These are phyloP conservation scores for Zosterops japonicus DNA, from an alignment of 2,113 vertebrate species.

Conservation along the genomic window DNA sequence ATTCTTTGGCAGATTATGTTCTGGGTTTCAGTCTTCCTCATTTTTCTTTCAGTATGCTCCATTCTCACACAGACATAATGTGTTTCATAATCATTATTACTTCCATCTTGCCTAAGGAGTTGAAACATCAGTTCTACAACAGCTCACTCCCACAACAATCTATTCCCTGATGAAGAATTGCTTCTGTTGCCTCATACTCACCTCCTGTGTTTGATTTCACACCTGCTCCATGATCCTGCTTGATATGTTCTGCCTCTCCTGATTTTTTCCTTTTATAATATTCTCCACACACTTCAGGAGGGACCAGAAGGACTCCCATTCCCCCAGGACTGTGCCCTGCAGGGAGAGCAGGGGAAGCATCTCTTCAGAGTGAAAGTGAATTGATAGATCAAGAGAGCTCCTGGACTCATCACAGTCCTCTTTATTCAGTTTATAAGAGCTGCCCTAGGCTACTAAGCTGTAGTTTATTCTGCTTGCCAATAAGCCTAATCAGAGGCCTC, in stretches of 20 bases:
- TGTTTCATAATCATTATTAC: neutral
- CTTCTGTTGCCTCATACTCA: neutral
- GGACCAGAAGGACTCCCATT: neutral
- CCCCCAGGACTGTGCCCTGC: too few species aligned
- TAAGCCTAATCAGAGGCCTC: neutral
- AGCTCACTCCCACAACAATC: neutral
- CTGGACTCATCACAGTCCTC: neutral
- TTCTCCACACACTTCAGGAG: neutral
- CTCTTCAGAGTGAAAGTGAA: neutral
- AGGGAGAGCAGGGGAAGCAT: neutral
- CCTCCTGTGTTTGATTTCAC: neutral
- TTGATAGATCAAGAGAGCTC: neutral
- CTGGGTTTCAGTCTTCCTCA: neutral
- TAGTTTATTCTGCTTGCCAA: neutral
- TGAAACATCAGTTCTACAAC: neutral
- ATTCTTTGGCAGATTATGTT: neutral
- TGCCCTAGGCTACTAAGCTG: neutral
- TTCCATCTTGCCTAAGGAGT: neutral
- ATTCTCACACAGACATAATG: neutral
- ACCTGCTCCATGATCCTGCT: neutral
- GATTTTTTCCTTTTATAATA: neutral
- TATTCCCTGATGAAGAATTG: neutral
- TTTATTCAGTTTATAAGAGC: neutral
- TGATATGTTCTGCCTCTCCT: fast-evolving
- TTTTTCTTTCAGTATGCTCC: neutral